These are phyloP conservation scores for Malurus splendens DNA, from an alignment of 2,797 vertebrate genomes.

Conservation along the genomic window DNA sequence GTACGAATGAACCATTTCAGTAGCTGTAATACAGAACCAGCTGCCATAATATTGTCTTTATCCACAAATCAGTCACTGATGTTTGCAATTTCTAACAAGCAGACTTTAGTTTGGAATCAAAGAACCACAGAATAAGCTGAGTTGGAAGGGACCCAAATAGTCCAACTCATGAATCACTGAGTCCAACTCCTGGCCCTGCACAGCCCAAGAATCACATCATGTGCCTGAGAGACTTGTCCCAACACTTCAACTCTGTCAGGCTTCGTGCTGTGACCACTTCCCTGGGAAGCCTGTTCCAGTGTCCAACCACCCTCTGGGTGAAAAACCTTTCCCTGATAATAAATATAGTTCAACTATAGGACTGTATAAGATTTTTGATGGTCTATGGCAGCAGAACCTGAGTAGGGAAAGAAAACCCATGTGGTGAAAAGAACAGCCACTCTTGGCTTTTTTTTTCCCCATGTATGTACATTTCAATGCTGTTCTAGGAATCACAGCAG, in stretches of 20 bases:
- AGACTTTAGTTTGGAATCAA: neutral
- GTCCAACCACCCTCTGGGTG: neutral
- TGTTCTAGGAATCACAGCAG: neutral
- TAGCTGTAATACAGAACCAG: neutral
- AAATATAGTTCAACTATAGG: neutral
- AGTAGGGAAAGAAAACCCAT: rapidly evolving
- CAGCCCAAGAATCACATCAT: neutral
- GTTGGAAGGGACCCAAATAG: neutral
- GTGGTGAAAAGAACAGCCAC: neutral
- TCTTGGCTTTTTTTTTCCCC: neutral
- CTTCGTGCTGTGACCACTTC: neutral
- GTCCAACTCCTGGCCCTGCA: neutral
- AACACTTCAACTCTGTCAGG: neutral
- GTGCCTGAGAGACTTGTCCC: neutral
- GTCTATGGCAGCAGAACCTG: neutral
- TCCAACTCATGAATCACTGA: neutral
- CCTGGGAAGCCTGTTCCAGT: neutral
- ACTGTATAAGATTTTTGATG: neutral
- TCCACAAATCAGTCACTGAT: neutral
- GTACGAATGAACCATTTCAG: neutral
- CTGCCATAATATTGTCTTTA: neutral
- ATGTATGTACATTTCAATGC: neutral
- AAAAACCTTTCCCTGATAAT: neutral
- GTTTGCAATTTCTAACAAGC: neutral
- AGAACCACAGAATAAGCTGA: neutral